phyloP scores from a whole-genome alignment of 2,113 vertebrate species.

The Albula goreensis region DNA sequence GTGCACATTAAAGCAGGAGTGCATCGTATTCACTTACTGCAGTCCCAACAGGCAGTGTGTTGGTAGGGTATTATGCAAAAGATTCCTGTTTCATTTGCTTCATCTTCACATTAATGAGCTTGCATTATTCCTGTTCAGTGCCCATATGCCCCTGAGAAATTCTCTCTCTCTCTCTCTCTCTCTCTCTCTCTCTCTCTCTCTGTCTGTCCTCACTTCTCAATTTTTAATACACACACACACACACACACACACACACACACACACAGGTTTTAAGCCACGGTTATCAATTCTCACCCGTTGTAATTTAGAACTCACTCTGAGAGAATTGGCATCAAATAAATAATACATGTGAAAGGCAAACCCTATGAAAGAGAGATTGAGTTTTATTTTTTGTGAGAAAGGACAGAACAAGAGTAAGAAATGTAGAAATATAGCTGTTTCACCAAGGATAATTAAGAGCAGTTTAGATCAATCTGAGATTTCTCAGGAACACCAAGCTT shows the following conservation, averaged over 20 bases:
- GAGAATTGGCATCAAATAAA: neutral
- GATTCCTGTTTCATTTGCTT: neutral
- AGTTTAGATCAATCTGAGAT: neutral
- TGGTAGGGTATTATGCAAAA: neutral
- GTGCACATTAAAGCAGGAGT: slow-evolving; percentile 12
- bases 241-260: too few species aligned
- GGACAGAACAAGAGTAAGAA: neutral
- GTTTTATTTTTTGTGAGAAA: neutral
- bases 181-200: neutral
- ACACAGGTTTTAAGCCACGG: neutral
- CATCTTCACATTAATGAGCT: slow-evolving; percentile 2
- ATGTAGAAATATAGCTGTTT: neutral
- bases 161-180: neutral
- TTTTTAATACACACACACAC: too few species aligned
- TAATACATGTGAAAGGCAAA: neutral
- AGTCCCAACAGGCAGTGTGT: neutral
- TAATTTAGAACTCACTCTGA: neutral
- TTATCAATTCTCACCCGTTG: neutral
- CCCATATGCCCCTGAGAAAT: neutral
- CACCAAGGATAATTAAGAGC: neutral
- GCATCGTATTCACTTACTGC: neutral
- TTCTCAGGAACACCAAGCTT: neutral
- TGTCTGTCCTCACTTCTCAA: neutral
- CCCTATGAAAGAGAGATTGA: neutral
- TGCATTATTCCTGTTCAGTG: neutral